phyloP scores from a whole-genome alignment of 2,797 vertebrate species.

The Bradypodion ventrale region DNA sequence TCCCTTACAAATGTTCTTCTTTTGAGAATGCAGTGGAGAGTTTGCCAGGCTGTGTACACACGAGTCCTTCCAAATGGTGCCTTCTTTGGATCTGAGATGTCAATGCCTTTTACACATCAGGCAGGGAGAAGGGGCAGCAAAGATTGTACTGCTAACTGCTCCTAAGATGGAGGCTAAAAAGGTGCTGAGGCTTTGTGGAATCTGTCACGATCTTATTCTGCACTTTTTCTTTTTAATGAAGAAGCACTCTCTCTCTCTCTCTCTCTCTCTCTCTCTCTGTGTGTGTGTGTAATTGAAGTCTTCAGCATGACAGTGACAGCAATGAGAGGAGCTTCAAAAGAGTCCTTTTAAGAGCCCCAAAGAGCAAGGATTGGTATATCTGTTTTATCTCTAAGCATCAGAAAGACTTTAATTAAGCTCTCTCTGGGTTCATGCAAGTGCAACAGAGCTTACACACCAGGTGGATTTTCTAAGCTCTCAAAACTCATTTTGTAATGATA shows the following conservation, averaged over 20 bases:
- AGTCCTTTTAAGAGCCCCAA: constrained; percentile 61
- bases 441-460: constrained; percentile 58
- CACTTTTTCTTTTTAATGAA: constrained; percentile 22
- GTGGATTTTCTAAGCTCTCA: constrained; percentile 63
- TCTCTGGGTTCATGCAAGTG: constrained; percentile 51
- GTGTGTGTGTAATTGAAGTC: constrained; percentile 59
- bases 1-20: constrained; percentile 42
- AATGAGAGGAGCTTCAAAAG: constrained; percentile 55
- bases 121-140: constrained; percentile 51
- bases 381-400: constrained; percentile 68
- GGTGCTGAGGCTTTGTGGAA: constrained; percentile 50
- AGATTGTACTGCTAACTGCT: constrained; percentile 57
- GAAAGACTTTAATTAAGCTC: constrained; percentile 72
- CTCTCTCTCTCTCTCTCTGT: constrained; percentile 20
- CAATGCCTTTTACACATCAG: constrained; percentile 53
- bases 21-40: constrained; percentile 15
- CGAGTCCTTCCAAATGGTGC: constrained; percentile 27
- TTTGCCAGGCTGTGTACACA: constrained; percentile 13
- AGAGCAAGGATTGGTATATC: constrained; percentile 59
- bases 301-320: constrained; percentile 37
- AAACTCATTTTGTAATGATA: constrained; percentile 71
- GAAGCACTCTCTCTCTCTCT: constrained; percentile 22
- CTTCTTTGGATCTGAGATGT: constrained; percentile 45
- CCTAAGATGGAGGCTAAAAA: constrained; percentile 59
- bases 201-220: constrained; percentile 51